Evolutionary conservation across 2,797 vertebrate genomes (phyloP), one percentile per base, ranked within the genome.

Genomic region (Lagocephalus sceleratus): DNA sequence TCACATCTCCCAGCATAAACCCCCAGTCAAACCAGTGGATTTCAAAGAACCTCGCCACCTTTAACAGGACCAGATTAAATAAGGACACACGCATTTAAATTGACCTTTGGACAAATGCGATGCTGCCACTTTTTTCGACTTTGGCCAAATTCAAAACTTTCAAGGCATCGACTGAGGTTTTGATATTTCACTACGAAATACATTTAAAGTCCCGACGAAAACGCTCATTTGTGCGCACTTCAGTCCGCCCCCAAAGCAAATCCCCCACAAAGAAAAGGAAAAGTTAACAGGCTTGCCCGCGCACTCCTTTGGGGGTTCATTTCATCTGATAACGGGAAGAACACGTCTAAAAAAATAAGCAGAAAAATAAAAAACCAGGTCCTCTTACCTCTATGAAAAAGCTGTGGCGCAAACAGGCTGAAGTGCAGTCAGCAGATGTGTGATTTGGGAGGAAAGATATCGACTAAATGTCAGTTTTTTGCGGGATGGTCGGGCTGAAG

Each of bases 311-410:
- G 7, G 32, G 19, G 2, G 8, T 48, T 17, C 20, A 51, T 11
- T 14, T 35, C 32, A 35, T 11, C 11, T 14, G 4, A 35, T 3
- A 35, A 19, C 20, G 43, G 20, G 11, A 14, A 47, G 46, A 25
- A 17, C 15, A 44, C 17, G 21, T 21, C 44, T 23, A 20, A 40
- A 7, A 52, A 7, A 25, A 48, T n/a, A 52, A 20, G 25, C 6
- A n/a, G 7, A 39, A 3, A 20, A 26, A 22, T 5, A 2, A 43
- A 17, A 12, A 32, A 21, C 4, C 16, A 35, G n/a, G 10, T 21
- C 5, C 23, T 58, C 89, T 90, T 90, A 90, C 89, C 88, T 88
- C 83, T 68, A 47, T 74, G 25, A 69, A 63, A 71, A 86, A 65
- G 66, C 73, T 63, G 65, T 49, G 66, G 53, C 57, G 67, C 74